A percentile compares a stretch with the other conserved stretches of the same genome.
Conservation (phyloP, 2,113 vertebrate genomes). For the Tapirus terrestris region DNA sequence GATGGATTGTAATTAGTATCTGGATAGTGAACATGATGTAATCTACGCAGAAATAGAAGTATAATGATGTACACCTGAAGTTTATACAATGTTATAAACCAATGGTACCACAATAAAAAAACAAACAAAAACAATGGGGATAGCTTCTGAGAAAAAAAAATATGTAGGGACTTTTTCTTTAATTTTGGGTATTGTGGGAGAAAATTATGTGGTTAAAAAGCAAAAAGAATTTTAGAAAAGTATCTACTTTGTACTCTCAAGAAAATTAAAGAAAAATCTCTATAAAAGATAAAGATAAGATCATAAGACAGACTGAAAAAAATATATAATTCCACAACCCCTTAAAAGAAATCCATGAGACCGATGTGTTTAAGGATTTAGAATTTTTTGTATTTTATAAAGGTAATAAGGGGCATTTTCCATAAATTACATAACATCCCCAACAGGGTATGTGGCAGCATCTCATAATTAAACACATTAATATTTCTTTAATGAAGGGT, state of each 20-base stretch:
- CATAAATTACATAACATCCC: conserved; percentile 79
- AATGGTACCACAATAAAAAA: too few species aligned
- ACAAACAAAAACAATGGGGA: too few species aligned
- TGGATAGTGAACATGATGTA: too few species aligned
- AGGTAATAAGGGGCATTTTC: conserved; percentile 61
- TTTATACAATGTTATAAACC: too few species aligned
- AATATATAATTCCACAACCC: not conserved
- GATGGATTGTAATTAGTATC: too few species aligned
- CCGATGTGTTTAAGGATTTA: conserved; percentile 62
- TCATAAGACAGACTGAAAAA: not conserved
- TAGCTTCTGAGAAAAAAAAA: too few species aligned
- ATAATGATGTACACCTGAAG: too few species aligned
- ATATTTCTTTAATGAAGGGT: conserved; percentile 69
- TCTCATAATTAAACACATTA: conserved; percentile 74
- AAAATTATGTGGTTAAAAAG: not conserved
- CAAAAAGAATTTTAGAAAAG: conserved; percentile 36
- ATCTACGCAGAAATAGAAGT: too few species aligned
- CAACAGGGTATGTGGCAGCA: conserved; percentile 57
- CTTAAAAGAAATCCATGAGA: conserved; percentile 53
- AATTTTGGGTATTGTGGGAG: not conserved
- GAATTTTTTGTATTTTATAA: conserved; percentile 72
- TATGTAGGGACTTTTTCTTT: too few species aligned
- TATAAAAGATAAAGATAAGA: conserved; percentile 10
- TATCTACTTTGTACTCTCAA: conserved; percentile 14
- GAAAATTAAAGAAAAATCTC: conserved; percentile 38